Evolutionary conservation across 2,113 vertebrate species (phyloP).

Genomic region (Lynx canadensis): DNA sequence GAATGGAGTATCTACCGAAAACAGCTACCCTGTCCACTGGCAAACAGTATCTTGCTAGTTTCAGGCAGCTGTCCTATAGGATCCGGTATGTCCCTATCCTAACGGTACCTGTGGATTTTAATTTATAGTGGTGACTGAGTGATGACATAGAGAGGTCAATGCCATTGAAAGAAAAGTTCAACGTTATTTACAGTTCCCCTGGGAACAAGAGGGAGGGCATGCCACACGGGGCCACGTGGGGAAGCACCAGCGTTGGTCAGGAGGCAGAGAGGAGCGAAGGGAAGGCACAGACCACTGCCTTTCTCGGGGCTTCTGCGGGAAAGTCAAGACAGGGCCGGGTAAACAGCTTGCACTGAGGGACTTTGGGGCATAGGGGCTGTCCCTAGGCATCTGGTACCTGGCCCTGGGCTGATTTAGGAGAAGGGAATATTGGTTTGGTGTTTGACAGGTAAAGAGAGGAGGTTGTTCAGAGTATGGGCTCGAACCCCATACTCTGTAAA

Average conservation of each 20-base stretch:
- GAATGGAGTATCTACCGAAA: neutral
- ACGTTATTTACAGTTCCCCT: neutral
- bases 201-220: neutral
- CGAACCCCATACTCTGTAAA: too few species aligned
- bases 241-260: neutral
- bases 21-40: neutral
- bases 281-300: neutral
- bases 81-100: neutral
- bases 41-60: too few species aligned
- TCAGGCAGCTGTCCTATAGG: neutral
- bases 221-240: too few species aligned
- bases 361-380: too few species aligned
- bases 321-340: neutral
- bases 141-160: neutral
- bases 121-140: neutral
- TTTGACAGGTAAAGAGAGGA: neutral
- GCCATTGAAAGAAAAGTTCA: neutral
- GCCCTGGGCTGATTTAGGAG: neutral
- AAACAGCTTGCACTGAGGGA: neutral
- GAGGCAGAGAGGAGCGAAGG: neutral
- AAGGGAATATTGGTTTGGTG: neutral
- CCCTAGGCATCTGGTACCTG: neutral
- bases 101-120: neutral
- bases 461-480: neutral
- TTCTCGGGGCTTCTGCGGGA: neutral